A percentile compares a stretch with the other conserved stretches of the same genome.
Evolutionary conservation across 2,888 invertebrate species (phyloP).

Genomic region (Ernsta delagoae): DNA sequence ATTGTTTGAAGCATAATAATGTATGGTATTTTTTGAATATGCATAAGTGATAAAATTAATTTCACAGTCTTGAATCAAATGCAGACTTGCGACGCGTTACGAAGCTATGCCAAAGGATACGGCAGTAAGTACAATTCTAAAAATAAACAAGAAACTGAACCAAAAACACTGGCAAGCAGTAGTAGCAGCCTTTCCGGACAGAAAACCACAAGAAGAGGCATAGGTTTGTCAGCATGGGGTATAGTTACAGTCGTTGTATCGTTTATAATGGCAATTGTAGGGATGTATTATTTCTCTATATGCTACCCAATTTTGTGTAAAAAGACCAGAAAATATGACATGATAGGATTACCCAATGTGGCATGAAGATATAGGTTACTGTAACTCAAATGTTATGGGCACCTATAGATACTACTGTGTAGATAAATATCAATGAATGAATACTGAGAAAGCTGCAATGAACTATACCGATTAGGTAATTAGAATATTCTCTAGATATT

Average conservation of each 20-base stretch:
- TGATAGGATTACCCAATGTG: constrained; percentile 79
- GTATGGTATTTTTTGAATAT: neutral
- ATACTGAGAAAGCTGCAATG: no score
- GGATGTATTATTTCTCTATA: constrained; percentile 86
- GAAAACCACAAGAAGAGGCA: constrained; percentile 59
- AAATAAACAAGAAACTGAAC: constrained; percentile 50
- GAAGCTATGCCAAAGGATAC: constrained; percentile 43
- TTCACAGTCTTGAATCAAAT: constrained; percentile 62
- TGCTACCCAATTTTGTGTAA: constrained; percentile 88
- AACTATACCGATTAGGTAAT: no score
- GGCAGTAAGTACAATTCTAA: constrained; percentile 43
- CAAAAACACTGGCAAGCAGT: constrained; percentile 43
- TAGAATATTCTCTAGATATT: no score
- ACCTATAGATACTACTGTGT: no score
- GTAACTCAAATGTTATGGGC: neutral
- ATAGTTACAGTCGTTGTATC: constrained; percentile 83
- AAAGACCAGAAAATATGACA: constrained; percentile 82
- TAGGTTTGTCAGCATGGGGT: constrained; percentile 88
- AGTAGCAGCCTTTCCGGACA: constrained; percentile 51
- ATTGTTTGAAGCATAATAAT: neutral
- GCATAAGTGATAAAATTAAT: neutral
- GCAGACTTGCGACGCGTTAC: constrained; percentile 53
- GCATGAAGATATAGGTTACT: constrained; percentile 45
- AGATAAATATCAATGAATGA: no score
- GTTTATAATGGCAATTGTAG: constrained; percentile 78